Conservation (phyloP, 2,888 invertebrate genomes). For the Drosophila ezoana region DNA sequence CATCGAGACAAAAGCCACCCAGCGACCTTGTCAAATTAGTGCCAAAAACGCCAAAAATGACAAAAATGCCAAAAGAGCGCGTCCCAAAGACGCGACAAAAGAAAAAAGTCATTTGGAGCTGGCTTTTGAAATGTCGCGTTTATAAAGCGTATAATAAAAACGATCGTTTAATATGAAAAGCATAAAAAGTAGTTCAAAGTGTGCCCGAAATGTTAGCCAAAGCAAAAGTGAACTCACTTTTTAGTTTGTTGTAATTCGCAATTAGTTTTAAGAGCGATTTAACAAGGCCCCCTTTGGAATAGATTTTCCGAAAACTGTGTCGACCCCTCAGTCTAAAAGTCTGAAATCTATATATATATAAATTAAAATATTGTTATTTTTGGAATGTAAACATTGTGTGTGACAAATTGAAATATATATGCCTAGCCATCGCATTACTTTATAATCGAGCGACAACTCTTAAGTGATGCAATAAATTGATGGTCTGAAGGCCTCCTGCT, state of each 20-base stretch:
- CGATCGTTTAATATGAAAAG: constrained; percentile 41
- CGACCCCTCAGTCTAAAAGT: neutral
- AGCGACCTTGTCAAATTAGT: constrained; percentile 75
- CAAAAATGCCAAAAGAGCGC: constrained; percentile 36
- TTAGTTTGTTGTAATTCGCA: constrained; percentile 25
- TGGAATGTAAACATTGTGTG: no score
- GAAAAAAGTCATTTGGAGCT: constrained; percentile 26
- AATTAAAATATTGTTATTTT: no score
- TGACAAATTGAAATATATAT: constrained; percentile 3
- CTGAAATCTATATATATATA: no score
- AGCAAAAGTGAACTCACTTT: constrained; percentile 42
- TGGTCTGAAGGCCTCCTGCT: constrained; percentile 4
- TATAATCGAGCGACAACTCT: constrained; percentile 12
- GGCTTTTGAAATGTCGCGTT: constrained; percentile 27
- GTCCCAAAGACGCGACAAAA: constrained; percentile 38
- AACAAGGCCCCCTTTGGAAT: neutral
- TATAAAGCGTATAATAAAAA: constrained; percentile 42
- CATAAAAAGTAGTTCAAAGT: constrained; percentile 33
- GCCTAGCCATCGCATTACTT: constrained; percentile 9
- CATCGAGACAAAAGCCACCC: constrained; percentile 39
- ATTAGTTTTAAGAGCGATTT: constrained; percentile 14
- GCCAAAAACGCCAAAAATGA: constrained; percentile 51
- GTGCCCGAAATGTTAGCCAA: constrained; percentile 26
- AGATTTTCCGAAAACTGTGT: no score
- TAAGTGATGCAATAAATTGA: constrained; percentile 38